These are phyloP conservation scores for Erpobdella octoculata DNA, from an alignment of 2,888 invertebrate species.

Conservation along the genomic window DNA sequence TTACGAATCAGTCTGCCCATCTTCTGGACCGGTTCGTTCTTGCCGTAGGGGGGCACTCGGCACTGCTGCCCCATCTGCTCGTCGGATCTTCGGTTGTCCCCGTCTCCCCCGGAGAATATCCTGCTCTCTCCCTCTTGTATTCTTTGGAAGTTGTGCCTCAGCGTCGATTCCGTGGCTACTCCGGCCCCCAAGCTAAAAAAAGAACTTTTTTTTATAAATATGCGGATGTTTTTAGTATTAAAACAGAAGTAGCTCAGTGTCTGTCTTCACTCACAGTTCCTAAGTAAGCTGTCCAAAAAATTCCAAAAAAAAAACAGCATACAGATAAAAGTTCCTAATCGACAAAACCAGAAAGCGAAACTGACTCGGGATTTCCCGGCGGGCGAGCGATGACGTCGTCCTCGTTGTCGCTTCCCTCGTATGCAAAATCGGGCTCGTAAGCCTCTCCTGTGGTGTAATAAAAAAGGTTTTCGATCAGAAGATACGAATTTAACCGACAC, in stretches of 20 bases:
- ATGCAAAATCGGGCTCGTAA: constrained; percentile 47
- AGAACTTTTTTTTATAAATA: too few species aligned
- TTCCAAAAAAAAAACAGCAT: too few species aligned
- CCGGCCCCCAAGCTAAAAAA: not conserved
- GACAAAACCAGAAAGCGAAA: too few species aligned
- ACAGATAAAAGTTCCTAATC: too few species aligned
- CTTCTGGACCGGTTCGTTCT: constrained; percentile 23
- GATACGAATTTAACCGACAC: too few species aligned
- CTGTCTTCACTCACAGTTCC: too few species aligned
- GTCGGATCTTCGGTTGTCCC: not conserved
- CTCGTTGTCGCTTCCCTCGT: constrained; percentile 93
- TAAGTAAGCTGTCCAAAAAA: too few species aligned
- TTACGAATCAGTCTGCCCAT: constrained; percentile 31
- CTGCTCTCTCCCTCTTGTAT: constrained; percentile 62
- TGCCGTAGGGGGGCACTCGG: constrained; percentile 21
- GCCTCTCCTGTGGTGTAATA: constrained; percentile 87
- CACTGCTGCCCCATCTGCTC: constrained; percentile 49
- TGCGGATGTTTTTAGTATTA: too few species aligned
- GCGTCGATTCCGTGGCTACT: constrained; percentile 74
- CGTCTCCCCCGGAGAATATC: not conserved
- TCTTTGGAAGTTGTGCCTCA: constrained; percentile 93
- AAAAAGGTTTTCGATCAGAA: too few species aligned
- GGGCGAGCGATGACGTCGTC: constrained; percentile 92
- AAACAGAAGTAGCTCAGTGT: too few species aligned
- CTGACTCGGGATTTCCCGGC: too few species aligned